phyloP scores from a whole-genome alignment of 2,113 vertebrate genomes.

The Perca fluviatilis region DNA sequence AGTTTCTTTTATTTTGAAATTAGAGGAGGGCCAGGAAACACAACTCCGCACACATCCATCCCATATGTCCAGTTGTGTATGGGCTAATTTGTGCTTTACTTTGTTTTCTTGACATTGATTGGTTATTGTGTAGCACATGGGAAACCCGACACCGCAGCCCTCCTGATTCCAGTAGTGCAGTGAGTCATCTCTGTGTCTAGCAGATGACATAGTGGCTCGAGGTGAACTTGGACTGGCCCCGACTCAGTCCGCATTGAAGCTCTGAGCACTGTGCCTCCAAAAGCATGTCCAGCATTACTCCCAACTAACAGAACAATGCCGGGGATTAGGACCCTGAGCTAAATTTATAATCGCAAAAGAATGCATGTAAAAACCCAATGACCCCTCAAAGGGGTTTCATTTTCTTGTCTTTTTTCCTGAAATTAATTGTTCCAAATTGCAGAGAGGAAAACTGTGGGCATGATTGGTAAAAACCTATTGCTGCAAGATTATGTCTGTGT shows the following conservation, averaged over 20 bases:
- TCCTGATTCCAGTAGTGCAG: constrained; percentile 76
- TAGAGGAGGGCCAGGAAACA: constrained; percentile 28
- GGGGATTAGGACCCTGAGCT: constrained; percentile 70
- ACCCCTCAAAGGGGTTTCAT: constrained; percentile 15
- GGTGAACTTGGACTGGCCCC: constrained; percentile 71
- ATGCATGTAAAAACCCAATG: constrained; percentile 40
- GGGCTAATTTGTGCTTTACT: constrained; percentile 62
- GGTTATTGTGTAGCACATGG: constrained; percentile 73
- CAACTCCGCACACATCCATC: constrained; percentile 53
- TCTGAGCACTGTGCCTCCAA: constrained; percentile 29
- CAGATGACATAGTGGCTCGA: constrained; percentile 62
- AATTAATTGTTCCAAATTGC: not conserved
- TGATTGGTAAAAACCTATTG: constrained; percentile 4
- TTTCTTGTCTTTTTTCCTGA: not conserved
- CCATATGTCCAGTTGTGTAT: constrained; percentile 55
- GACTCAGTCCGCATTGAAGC: constrained; percentile 54
- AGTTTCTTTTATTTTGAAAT: not conserved
- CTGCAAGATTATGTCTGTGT: not conserved
- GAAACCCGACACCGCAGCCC: constrained; percentile 76
- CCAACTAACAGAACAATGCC: constrained; percentile 74
- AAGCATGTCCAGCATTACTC: constrained; percentile 67
- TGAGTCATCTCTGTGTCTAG: constrained; percentile 78
- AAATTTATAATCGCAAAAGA: constrained; percentile 72
- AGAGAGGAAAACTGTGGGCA: not conserved
- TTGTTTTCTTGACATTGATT: constrained; percentile 83